These are phyloP conservation scores for Dendrolimus kikuchii DNA, from an alignment of 1,140 invertebrate species.

Conservation along the genomic window DNA sequence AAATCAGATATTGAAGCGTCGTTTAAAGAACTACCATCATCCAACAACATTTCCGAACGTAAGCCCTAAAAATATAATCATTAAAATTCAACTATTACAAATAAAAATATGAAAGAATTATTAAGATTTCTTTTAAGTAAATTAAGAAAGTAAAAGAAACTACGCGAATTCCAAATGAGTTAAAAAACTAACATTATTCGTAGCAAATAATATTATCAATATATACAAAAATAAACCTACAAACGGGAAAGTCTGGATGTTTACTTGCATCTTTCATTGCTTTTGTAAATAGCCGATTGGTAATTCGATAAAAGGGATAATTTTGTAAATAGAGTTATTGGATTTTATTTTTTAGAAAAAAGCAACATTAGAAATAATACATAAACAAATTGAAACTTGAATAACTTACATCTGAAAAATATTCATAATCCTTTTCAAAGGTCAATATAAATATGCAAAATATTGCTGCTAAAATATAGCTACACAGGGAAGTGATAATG, in stretches of 20 bases:
- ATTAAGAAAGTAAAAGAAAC: too few species aligned
- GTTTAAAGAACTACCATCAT: constrained; percentile 52
- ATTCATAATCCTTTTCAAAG: constrained; percentile 58
- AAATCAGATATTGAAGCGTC: constrained; percentile 42
- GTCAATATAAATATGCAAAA: constrained; percentile 57
- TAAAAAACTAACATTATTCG: too few species aligned
- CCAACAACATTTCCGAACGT: constrained; percentile 47
- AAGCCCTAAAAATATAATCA: constrained; percentile 40
- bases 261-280: too few species aligned
- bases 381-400: background rate
- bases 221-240: too few species aligned
- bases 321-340: too few species aligned
- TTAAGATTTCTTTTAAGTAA: background rate
- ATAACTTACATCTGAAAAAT: constrained; percentile 54
- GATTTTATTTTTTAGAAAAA: too few species aligned
- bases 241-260: too few species aligned
- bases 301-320: too few species aligned
- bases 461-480: constrained; percentile 48
- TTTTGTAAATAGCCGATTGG: too few species aligned
- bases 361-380: too few species aligned
- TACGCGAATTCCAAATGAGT: too few species aligned
- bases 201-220: too few species aligned
- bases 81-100: constrained; percentile 3
- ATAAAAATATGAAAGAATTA: background rate
- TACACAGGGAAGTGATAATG: constrained; percentile 44